Conservation (phyloP, 92 coral and sea anemone species). For the Scolanthus callimorphus region DNA sequence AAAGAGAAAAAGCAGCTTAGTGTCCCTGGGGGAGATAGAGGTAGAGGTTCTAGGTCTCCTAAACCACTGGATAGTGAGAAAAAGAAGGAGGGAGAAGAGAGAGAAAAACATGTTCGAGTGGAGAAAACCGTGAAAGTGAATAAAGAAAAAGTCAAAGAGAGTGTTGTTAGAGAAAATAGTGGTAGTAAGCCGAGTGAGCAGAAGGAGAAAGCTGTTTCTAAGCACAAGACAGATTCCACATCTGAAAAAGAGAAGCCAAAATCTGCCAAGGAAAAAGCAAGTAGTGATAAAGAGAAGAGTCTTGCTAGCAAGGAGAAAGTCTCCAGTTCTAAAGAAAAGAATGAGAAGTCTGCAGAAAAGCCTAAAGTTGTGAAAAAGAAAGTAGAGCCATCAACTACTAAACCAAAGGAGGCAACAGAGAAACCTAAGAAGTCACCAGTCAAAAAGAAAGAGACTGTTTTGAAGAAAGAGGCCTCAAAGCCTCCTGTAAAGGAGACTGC, state of each 20-base stretch:
- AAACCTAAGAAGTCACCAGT: conserved; percentile 29
- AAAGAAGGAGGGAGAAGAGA: conserved; percentile 34
- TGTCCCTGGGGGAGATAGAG: conserved; percentile 32
- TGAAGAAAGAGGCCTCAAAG: conserved; percentile 21
- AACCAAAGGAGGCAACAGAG: conserved; percentile 29
- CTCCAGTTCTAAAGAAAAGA: conserved; percentile 41
- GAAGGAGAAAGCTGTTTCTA: conserved; percentile 3
- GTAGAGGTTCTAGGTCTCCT: conserved; percentile 50
- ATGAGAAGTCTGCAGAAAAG: conserved; percentile 33
- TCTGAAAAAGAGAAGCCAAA: conserved; percentile 30
- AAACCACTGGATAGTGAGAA: conserved; percentile 52
- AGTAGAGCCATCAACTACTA: conserved; percentile 21
- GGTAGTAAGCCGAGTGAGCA: conserved; percentile 11
- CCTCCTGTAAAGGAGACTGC: no score
- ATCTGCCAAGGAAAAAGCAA: conserved; percentile 31
- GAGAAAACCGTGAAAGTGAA: conserved; percentile 14
- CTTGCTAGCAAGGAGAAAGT: conserved; percentile 31
- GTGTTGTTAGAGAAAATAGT: conserved; percentile 2
- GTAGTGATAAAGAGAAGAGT: conserved; percentile 43
- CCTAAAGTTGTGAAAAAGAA: conserved; percentile 51
- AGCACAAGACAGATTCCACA: conserved; percentile 9
- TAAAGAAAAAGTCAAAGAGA: conserved; percentile 29
- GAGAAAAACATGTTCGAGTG: conserved; percentile 15
- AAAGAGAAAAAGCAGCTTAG: conserved; percentile 42
- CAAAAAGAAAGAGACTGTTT: conserved; percentile 30